Percentiles rank a stretch among this genome's conserved stretches.
Evolutionary conservation across 1,140 invertebrate species (phyloP).

Genomic region (Halotydeus destructor): DNA sequence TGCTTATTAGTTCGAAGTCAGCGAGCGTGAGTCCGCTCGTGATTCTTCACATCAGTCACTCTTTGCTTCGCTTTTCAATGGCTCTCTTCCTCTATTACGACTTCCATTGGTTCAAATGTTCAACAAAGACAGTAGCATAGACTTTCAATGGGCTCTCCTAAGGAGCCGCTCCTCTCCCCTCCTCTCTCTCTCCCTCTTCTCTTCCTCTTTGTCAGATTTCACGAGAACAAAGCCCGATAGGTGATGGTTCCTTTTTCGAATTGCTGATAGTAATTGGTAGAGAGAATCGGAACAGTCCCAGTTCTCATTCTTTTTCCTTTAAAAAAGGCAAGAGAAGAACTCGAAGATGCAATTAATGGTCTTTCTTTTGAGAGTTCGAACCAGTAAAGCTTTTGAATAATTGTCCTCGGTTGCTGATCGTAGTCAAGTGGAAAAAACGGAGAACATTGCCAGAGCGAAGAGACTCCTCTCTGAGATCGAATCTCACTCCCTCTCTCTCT

Average conservation of each 20-base stretch:
- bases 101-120: not conserved
- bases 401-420: not conserved
- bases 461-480: no score
- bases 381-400: not conserved
- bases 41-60: not conserved
- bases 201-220: not conserved
- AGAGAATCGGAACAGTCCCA: not conserved
- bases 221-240: not conserved
- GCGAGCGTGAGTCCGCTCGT: not conserved
- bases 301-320: not conserved
- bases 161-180: not conserved
- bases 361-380: not conserved
- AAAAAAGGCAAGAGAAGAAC: not conserved
- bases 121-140: not conserved
- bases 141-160: not conserved
- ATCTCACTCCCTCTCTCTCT: no score
- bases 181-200: slow-evolving; percentile 1
- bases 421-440: no score
- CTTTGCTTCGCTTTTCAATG: not conserved
- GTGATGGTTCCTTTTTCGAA: not conserved
- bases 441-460: no score
- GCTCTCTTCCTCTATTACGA: not conserved
- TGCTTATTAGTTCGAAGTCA: not conserved
- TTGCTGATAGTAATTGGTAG: not conserved
- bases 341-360: not conserved